Evolutionary conservation across 2,888 invertebrate species (phyloP).

Genomic region (Ferrisia virgata): DNA sequence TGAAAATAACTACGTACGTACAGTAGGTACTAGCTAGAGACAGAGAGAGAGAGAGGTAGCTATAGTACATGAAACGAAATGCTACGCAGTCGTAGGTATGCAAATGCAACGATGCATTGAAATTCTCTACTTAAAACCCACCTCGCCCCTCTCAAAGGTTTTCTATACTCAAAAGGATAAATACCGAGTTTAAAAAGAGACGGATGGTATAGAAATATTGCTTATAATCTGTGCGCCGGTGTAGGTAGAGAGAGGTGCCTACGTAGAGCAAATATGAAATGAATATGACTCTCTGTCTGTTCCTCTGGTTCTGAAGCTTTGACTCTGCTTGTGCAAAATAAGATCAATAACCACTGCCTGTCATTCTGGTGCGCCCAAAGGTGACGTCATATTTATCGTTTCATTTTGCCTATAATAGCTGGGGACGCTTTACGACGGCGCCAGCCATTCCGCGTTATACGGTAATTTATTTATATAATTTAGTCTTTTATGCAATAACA

Average conservation of each 20-base stretch:
- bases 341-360: conserved; percentile 29
- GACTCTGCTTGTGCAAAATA: no score
- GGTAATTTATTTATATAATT: conserved; percentile 40
- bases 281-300: not conserved
- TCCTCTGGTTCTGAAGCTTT: not conserved
- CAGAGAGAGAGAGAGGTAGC: no score
- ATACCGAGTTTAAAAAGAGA: not conserved
- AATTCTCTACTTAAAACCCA: not conserved
- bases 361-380: conserved; percentile 23
- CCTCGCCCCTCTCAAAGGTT: no score
- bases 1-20: not conserved
- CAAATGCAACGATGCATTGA: conserved; percentile 2
- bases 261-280: not conserved
- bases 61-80: not conserved
- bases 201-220: not conserved
- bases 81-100: not conserved
- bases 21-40: no score
- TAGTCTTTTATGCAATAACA: conserved; percentile 38
- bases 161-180: not conserved
- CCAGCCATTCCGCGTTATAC: conserved; percentile 35
- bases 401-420: conserved; percentile 4
- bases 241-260: no score
- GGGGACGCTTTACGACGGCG: conserved; percentile 37
- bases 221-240: no score
- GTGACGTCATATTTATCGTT: conserved; percentile 33